Percentiles rank a stretch among this genome's conserved stretches.
Evolutionary conservation across 1,140 invertebrate species (phyloP).

Genomic region (Choristoneura fumiferana): DNA sequence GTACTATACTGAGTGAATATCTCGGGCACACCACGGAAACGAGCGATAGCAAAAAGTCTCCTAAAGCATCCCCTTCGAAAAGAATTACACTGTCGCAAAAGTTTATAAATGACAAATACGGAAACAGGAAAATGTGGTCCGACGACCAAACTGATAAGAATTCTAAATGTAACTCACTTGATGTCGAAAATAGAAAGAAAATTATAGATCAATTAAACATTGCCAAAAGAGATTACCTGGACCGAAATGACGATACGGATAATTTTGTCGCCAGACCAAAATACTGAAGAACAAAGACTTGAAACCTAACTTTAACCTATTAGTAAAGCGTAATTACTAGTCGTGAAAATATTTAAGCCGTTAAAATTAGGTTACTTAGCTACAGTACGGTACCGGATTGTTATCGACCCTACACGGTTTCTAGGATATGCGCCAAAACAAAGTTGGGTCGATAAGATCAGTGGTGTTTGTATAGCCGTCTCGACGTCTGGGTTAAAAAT

Average conservation of each 20-base stretch:
- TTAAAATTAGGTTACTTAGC: slow-evolving; percentile 46
- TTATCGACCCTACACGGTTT: slow-evolving; percentile 56
- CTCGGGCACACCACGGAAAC: slow-evolving; percentile 50
- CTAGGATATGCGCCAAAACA: slow-evolving; percentile 36
- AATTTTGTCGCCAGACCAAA: slow-evolving; percentile 36
- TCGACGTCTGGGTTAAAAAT: neutral
- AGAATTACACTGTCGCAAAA: slow-evolving; percentile 73
- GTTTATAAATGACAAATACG: slow-evolving; percentile 78
- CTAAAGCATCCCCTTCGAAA: slow-evolving; percentile 53
- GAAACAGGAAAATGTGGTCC: slow-evolving; percentile 71
- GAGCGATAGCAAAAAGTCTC: slow-evolving; percentile 56
- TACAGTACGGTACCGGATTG: slow-evolving; percentile 21
- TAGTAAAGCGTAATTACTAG: slow-evolving; percentile 24
- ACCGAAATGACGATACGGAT: slow-evolving; percentile 50
- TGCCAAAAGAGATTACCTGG: slow-evolving; percentile 55
- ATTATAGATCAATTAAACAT: slow-evolving; percentile 57
- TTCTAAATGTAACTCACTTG: slow-evolving; percentile 46
- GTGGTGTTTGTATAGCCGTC: neutral
- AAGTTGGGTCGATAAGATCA: slow-evolving; percentile 45
- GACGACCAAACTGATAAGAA: slow-evolving; percentile 56
- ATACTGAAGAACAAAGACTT: slow-evolving; percentile 36
- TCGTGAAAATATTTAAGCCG: slow-evolving; percentile 39
- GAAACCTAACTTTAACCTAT: slow-evolving; percentile 20
- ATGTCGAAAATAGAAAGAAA: slow-evolving; percentile 62
- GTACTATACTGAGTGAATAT: slow-evolving; percentile 51